These are phyloP conservation scores for Pocillopora grandis DNA, from an alignment of 92 coral and sea anemone genomes.

Conservation along the genomic window DNA sequence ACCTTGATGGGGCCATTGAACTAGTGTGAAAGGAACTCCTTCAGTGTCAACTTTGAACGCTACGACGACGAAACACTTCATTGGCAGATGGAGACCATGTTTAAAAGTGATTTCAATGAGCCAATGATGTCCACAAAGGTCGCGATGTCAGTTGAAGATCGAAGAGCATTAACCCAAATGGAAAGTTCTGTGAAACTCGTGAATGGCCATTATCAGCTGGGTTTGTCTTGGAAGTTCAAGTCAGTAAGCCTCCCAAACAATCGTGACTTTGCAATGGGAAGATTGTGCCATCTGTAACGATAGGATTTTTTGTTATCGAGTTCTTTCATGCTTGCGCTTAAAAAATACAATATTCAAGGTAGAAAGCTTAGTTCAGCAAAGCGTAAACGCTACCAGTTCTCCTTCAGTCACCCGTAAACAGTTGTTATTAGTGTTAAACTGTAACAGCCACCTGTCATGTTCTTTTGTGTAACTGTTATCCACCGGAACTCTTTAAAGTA, in stretches of 20 bases:
- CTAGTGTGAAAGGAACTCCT: neutral
- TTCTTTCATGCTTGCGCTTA: too few species aligned
- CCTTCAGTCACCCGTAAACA: too few species aligned
- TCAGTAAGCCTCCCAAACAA: conserved; percentile 45
- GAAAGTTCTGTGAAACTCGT: conserved; percentile 34
- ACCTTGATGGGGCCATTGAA: conserved; percentile 55
- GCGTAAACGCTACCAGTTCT: too few species aligned
- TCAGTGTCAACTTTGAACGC: conserved; percentile 10
- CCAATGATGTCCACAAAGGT: neutral
- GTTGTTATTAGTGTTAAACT: too few species aligned
- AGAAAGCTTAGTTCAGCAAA: too few species aligned
- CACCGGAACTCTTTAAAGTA: too few species aligned
- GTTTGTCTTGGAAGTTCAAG: conserved; percentile 43
- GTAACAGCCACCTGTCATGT: too few species aligned
- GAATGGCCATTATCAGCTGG: conserved; percentile 60
- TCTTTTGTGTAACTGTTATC: too few species aligned
- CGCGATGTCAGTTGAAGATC: conserved; percentile 51
- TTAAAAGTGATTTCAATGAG: neutral
- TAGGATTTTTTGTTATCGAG: too few species aligned
- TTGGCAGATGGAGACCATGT: conserved; percentile 21
- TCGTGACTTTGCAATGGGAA: conserved; percentile 28
- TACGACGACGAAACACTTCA: conserved; percentile 5
- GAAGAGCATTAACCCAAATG: conserved; percentile 44
- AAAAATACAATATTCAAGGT: too few species aligned
- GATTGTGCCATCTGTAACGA: conserved; percentile 34